These are phyloP conservation scores for Ruditapes philippinarum DNA, from an alignment of 1,140 invertebrate genomes.

Conservation along the genomic window DNA sequence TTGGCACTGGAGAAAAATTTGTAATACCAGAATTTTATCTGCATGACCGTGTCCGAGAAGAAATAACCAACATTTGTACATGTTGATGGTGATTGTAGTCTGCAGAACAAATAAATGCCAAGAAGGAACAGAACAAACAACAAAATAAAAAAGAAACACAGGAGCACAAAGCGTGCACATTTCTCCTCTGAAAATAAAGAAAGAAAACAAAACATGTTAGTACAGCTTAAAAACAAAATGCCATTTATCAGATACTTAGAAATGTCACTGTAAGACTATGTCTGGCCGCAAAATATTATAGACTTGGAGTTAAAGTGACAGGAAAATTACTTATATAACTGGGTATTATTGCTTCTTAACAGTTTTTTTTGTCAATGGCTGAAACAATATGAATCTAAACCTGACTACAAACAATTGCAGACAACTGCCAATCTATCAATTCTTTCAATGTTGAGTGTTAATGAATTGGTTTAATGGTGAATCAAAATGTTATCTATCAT, in stretches of 20 bases:
- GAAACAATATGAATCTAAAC: neutral
- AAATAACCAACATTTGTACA: constrained; percentile 68
- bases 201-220: constrained; percentile 2
- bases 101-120: constrained; percentile 77
- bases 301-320: no score
- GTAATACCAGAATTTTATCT: constrained; percentile 76
- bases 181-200: constrained; percentile 79
- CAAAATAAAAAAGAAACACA: constrained; percentile 74
- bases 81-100: constrained; percentile 48
- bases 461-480: no score
- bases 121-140: constrained; percentile 73
- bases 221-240: no score
- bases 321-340: no score
- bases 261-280: no score
- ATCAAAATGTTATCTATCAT: no score
- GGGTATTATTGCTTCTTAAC: neutral
- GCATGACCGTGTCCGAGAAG: constrained; percentile 67
- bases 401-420: no score
- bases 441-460: no score
- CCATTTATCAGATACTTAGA: no score
- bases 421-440: no score
- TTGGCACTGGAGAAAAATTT: constrained; percentile 57
- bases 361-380: neutral
- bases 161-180: constrained; percentile 73
- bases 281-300: no score